Base-by-base conservation (phyloP, 2,888 invertebrate genomes). In the Nemotelus nigrinus region DNA sequence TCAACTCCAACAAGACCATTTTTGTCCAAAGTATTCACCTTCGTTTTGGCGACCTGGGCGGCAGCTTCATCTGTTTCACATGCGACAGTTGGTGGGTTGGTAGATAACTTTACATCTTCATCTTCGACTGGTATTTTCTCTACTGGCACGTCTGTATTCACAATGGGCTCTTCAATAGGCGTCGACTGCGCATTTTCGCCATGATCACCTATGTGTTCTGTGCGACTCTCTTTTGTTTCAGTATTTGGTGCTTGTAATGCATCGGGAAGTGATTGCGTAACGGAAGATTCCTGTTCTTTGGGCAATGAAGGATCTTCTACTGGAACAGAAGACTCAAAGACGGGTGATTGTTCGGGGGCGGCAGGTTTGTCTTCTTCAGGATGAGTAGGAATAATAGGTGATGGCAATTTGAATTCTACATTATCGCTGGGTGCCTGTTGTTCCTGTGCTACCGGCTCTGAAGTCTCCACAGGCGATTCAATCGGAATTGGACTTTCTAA, bases 341-440 rank as follows among this genome's bases (percentile, higher is more conserved):
- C 77, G 77, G 77, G 45, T 45, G 63, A 70, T 63, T 57, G 57
- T 70, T 79, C 79, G 76, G 79, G 79, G 76, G 53, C 77, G 57
- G 65, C 65, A 76, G 79, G 70, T 77, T 10, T 50, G 44, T 72
- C 44, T 75, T 77, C 79, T 58, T 65, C 76, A 45, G 78, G 78
- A 72, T 70, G 78, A 71, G 79, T 50, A 48, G 76, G 72, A 77
- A 76, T 76, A 3, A 57, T 57, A 75, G 74, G 63, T 70, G 67
- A 77, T 68, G 70, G 63, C 41, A 68, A 53, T 67, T 70, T 64
- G 45, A 67, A 45, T 67, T 55, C 58, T 8, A 43, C 48, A 7
- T 67, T 58, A 8, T 70, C 43, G 43, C 6, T 63, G 44, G 70
- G 58, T 41, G 50, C 50, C 58, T 50, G 65, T 55, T 64, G 60